Conservation (phyloP, 2,797 vertebrate species). For the Lepus townsendii region DNA sequence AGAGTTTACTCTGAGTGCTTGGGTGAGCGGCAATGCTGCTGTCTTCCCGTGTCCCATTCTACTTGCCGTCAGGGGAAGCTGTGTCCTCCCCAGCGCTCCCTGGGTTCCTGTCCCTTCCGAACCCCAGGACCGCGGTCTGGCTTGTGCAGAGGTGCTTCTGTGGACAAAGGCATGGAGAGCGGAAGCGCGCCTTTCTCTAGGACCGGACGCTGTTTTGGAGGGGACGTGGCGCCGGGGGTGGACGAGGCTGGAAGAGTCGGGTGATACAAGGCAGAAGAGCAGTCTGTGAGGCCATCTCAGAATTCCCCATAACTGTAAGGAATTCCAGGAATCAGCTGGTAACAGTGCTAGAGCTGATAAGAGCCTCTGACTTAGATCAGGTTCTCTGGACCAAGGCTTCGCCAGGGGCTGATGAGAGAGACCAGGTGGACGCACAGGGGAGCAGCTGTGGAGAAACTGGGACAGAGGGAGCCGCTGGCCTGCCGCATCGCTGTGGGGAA, state of each 20-base stretch:
- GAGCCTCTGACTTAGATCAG: not conserved
- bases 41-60: not conserved
- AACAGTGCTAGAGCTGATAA: not conserved
- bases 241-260: not conserved
- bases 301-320: not conserved
- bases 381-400: not conserved
- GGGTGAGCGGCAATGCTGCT: not conserved
- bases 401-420: not conserved
- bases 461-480: not conserved
- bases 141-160: not conserved
- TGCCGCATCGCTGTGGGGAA: fast-evolving
- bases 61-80: too few species aligned
- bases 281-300: not conserved
- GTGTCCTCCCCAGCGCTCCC: not conserved
- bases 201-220: not conserved
- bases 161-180: not conserved
- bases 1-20: not conserved
- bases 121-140: not conserved
- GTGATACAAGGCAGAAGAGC: not conserved
- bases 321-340: not conserved
- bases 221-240: not conserved
- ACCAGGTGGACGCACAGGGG: not conserved
- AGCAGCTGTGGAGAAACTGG: fast-evolving
- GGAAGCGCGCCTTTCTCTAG: not conserved
- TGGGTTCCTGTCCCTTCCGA: not conserved